These are phyloP conservation scores for Stercorarius parasiticus DNA, from an alignment of 2,113 vertebrate genomes.

Conservation along the genomic window DNA sequence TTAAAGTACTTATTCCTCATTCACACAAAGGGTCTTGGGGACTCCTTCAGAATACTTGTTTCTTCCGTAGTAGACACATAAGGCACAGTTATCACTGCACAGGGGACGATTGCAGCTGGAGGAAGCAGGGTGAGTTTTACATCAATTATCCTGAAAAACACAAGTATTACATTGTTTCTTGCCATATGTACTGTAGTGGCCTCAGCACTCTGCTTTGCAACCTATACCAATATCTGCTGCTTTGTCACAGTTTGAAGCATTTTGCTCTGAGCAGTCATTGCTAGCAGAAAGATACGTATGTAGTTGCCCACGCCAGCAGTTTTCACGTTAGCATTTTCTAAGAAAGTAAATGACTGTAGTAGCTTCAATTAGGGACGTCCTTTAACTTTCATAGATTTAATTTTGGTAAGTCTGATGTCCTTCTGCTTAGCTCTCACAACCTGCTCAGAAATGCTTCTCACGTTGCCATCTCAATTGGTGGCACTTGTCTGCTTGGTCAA, in stretches of 20 bases:
- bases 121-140: background rate
- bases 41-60: background rate
- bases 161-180: background rate
- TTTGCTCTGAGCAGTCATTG: background rate
- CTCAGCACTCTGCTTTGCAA: background rate
- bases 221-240: background rate
- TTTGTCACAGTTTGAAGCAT: background rate
- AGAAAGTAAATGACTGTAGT: background rate
- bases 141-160: background rate
- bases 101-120: background rate
- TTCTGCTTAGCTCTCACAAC: background rate
- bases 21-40: background rate
- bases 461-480: background rate
- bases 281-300: background rate
- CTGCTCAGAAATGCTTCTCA: constrained; percentile 36
- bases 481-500: constrained; percentile 13
- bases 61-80: background rate
- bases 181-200: background rate
- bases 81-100: background rate
- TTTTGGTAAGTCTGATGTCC: background rate
- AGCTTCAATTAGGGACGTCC: background rate
- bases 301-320: background rate
- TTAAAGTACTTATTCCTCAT: background rate
- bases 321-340: background rate
- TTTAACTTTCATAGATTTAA: background rate